Evolutionary conservation across 2,888 invertebrate genomes (phyloP).

Genomic region (Napeogenes sylphis): DNA sequence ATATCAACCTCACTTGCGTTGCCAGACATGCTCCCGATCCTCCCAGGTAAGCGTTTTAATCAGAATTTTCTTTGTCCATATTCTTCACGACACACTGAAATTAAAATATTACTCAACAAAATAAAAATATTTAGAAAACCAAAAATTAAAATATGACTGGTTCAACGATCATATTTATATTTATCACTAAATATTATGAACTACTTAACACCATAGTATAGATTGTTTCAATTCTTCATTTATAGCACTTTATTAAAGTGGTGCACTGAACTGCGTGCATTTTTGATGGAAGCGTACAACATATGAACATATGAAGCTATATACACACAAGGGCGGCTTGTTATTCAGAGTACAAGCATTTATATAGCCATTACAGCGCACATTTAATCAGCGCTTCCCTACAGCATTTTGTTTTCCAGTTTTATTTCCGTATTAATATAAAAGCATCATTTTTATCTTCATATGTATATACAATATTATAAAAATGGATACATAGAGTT

Average conservation of each 20-base stretch:
- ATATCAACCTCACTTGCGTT: constrained; percentile 93
- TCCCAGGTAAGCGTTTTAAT: constrained; percentile 81
- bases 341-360: constrained; percentile 6
- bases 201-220: neutral
- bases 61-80: constrained; percentile 21
- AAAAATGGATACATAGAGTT: too few relatives aligned
- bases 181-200: neutral
- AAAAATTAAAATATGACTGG: too few relatives aligned
- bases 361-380: constrained; percentile 3
- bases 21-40: constrained; percentile 90
- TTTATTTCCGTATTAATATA: neutral
- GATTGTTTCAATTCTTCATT: constrained; percentile 1
- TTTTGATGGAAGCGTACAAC: constrained; percentile 5
- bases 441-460: neutral
- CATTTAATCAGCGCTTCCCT: constrained; percentile 2
- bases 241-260: constrained; percentile 6
- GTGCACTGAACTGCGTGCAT: constrained; percentile 1
- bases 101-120: too few relatives aligned
- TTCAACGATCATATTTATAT: too few relatives aligned
- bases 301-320: constrained; percentile 1
- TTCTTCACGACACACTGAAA: too few relatives aligned
- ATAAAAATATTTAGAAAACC: too few relatives aligned
- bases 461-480: too few relatives aligned
- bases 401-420: neutral
- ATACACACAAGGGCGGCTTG: constrained; percentile 2